phyloP scores from a whole-genome alignment of 2,888 invertebrate species.

The Aleiodes testaceus region DNA sequence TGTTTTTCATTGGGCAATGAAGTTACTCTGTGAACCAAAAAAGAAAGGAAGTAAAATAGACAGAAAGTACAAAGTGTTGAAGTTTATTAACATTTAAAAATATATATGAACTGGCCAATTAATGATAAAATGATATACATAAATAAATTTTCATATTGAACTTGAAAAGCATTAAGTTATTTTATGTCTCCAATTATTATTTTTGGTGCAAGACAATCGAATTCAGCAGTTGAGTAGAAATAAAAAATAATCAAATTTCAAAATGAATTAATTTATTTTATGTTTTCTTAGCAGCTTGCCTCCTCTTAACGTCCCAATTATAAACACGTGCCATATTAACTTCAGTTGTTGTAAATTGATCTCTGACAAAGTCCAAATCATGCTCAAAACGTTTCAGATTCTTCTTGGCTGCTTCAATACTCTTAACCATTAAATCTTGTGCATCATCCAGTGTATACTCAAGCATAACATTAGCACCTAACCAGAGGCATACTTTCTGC shows the following conservation, averaged over 20 bases:
- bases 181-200: constrained; percentile 1
- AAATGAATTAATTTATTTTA: constrained; percentile 43
- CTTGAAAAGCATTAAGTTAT: constrained; percentile 2
- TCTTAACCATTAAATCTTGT: constrained; percentile 85
- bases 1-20: constrained; percentile 11
- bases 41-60: not conserved
- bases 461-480: constrained; percentile 96
- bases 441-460: constrained; percentile 96
- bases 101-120: constrained; percentile 23
- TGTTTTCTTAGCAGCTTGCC: constrained; percentile 81
- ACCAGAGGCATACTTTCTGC: constrained; percentile 88
- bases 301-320: constrained; percentile 97
- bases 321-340: constrained; percentile 99
- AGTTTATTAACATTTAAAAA: constrained; percentile 31
- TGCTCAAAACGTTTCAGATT: constrained; percentile 90
- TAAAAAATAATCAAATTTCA: constrained; percentile 28
- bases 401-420: constrained; percentile 87
- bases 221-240: not conserved
- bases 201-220: not conserved
- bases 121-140: constrained; percentile 20
- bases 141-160: constrained; percentile 21
- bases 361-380: constrained; percentile 95
- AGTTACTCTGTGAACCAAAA: not conserved
- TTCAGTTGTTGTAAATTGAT: constrained; percentile 98
- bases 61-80: constrained; percentile 31